These are phyloP conservation scores for Siniperca scherzeri DNA, from an alignment of 2,797 vertebrate genomes.

Conservation along the genomic window DNA sequence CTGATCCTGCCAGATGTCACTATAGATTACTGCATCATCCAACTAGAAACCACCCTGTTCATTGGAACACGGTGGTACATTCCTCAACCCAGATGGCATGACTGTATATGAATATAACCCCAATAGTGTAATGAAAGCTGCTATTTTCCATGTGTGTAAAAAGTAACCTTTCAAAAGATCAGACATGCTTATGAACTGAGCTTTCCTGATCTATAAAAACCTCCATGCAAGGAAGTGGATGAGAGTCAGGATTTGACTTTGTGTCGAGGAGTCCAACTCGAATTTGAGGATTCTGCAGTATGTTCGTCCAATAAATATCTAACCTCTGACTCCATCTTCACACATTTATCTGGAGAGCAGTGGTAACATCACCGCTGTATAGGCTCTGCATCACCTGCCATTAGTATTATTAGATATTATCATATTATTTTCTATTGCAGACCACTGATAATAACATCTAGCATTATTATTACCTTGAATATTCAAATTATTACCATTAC, in stretches of 20 bases:
- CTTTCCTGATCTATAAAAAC: constrained; percentile 8
- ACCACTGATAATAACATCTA: background rate
- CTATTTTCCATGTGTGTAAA: no score
- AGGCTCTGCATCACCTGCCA: background rate
- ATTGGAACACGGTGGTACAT: background rate
- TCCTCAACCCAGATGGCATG: background rate
- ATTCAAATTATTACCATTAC: background rate
- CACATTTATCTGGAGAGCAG: background rate
- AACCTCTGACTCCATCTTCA: constrained; percentile 16
- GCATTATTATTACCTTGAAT: background rate
- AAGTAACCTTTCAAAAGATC: background rate
- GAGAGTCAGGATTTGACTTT: background rate
- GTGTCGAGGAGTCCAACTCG: background rate
- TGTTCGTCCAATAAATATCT: constrained; percentile 1
- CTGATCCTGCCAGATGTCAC: background rate
- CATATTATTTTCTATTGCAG: background rate
- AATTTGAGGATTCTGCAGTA: background rate
- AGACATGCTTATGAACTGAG: background rate
- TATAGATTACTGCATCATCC: background rate
- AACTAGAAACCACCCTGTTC: no score
- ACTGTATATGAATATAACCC: background rate
- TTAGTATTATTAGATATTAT: background rate
- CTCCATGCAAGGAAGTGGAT: background rate
- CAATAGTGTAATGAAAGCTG: no score
- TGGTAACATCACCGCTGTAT: background rate